A percentile compares a stretch with the other conserved stretches of the same genome.
phyloP scores from a whole-genome alignment of 1,140 invertebrate genomes.

The Rhagoletis zephyria region DNA sequence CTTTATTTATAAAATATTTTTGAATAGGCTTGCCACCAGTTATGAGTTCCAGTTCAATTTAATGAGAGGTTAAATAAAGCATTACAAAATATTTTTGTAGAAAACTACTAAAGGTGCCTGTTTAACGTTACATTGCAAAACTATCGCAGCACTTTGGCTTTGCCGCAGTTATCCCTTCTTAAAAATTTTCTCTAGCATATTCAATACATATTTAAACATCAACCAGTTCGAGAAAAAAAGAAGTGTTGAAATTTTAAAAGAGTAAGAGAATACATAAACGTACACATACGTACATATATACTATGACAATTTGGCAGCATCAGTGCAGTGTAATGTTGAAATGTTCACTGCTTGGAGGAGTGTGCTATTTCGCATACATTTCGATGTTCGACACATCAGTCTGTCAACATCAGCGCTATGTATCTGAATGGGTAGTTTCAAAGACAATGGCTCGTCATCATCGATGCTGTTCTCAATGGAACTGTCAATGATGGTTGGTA shows the following conservation, averaged over 20 bases:
- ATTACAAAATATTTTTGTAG: too few relatives aligned
- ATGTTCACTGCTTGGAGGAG: too few relatives aligned
- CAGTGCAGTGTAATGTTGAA: too few relatives aligned
- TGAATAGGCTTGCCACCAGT: too few relatives aligned
- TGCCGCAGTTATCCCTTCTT: background rate
- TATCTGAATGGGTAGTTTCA: background rate
- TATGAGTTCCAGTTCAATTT: too few relatives aligned
- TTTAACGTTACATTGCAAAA: too few relatives aligned
- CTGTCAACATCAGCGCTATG: background rate
- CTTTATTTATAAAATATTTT: too few relatives aligned
- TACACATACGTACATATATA: background rate
- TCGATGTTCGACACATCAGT: background rate
- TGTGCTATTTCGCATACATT: background rate
- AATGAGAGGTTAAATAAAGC: too few relatives aligned
- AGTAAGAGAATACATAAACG: background rate
- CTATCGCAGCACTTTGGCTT: background rate
- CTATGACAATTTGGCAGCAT: background rate
- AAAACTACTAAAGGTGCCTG: too few relatives aligned
- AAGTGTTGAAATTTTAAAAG: background rate
- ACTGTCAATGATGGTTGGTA: background rate
- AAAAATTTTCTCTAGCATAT: background rate
- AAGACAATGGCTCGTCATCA: constrained; percentile 13
- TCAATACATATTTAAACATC: background rate
- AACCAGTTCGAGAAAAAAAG: background rate
- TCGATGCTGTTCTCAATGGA: background rate